Conservation (phyloP, 1,140 invertebrate genomes). For the Camponotus vicinus region DNA sequence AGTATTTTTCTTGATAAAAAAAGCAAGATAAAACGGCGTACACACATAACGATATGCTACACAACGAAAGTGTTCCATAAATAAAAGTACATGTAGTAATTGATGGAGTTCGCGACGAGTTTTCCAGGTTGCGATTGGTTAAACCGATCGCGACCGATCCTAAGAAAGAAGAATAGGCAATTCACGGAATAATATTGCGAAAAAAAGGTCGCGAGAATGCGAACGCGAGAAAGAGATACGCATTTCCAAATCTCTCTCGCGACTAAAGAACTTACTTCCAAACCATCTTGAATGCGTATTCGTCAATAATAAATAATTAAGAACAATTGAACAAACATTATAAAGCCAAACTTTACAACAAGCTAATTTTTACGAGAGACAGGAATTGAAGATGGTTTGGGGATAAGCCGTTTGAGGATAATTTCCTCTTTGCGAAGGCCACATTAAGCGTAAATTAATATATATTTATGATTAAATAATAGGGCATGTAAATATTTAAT, state of each 20-base stretch:
- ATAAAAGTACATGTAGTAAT: slow-evolving; percentile 33
- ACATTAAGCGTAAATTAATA: slow-evolving; percentile 37
- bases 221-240: not conserved
- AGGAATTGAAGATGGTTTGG: slow-evolving; percentile 10
- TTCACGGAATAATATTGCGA: not conserved
- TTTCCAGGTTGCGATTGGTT: slow-evolving; percentile 3
- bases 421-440: slow-evolving; percentile 17
- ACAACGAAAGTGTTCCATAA: slow-evolving; percentile 56
- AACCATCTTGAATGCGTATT: slow-evolving; percentile 10
- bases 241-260: not conserved
- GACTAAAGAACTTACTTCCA: slow-evolving; percentile 14
- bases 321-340: not conserved
- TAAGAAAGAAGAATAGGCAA: not conserved
- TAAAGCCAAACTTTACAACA: slow-evolving; percentile 6
- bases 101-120: not conserved
- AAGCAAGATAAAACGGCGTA: not conserved
- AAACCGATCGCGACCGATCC: not conserved
- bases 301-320: not conserved
- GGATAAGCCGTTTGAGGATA: not conserved
- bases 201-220: not conserved
- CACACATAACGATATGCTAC: slow-evolving; percentile 31
- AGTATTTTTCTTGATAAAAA: not conserved
- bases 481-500: slow-evolving; percentile 53
- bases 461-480: slow-evolving; percentile 31
- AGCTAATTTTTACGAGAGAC: slow-evolving; percentile 11